Base-by-base conservation (phyloP, 2,113 vertebrate genomes). In the Perca fluviatilis region DNA sequence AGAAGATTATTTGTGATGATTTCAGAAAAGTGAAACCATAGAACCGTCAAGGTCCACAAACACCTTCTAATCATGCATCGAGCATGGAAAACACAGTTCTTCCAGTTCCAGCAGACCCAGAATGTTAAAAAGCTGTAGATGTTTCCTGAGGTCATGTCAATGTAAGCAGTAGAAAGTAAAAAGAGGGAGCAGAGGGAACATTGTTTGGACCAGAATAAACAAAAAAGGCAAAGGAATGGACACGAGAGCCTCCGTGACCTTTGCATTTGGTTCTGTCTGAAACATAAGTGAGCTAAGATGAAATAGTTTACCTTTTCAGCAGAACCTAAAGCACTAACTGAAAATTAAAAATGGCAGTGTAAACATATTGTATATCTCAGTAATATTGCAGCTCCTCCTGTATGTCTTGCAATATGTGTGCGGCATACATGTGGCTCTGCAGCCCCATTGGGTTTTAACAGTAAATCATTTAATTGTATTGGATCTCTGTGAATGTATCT, bases 401-500 rank as follows among this genome's bases (percentile, higher is more conserved):
- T 40, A 4, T 43, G 14, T 65, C 62, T 70, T 36, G 53, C n/a
- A 23, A 21, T 50, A 23, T 74, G 21, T 71, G 25, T 57, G 30
- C 9, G 4, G 46, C 14, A 18, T 21, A 53, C 62, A 80, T 68
- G 23, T 75, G 64, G 57, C 57, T 58, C 64, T 60, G 23, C 46
- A 67, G n/a, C 7, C 19, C 69, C 36, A 71, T 68, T 64, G 57
- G 75, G 54, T 74, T 84, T 85, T 83, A 68, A 92, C 78, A 86
- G 53, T 75, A 78, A 88, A 85, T 85, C 21, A 81, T 77, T 86
- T 87, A 80, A 92, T 86, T 89, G 75, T 76, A 89, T 81, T 80
- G 73, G 74, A 79, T 87, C 27, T 56, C 36, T 81, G 68, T 23
- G 27, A 88, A 71, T 77, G 50, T 69, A 77, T 91, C 47, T 3